Conservation (phyloP, 2,888 invertebrate species). For the Scelioninae gen. 2 region DNA sequence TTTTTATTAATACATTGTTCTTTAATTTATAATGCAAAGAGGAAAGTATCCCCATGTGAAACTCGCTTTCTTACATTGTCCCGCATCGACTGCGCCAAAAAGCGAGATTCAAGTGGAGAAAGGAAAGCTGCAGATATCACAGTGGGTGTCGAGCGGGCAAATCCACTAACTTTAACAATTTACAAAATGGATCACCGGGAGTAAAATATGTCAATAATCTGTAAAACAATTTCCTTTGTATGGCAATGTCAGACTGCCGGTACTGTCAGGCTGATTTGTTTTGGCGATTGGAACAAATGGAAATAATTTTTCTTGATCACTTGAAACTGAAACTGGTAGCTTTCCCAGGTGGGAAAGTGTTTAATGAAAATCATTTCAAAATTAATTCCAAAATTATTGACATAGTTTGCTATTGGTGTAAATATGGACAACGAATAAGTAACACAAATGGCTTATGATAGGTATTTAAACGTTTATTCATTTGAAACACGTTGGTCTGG, state of each 20-base stretch:
- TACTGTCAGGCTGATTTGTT: no score
- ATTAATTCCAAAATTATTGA: no score
- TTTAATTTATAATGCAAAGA: constrained; percentile 57
- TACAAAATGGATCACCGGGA: constrained; percentile 8
- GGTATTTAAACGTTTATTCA: neutral
- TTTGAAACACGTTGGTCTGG: neutral
- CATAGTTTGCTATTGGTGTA: no score
- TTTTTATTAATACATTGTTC: constrained; percentile 60
- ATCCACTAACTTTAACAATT: constrained; percentile 35
- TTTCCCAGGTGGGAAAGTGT: no score
- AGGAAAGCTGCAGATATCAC: constrained; percentile 55
- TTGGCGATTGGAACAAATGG: no score
- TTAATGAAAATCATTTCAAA: no score
- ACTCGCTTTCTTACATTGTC: constrained; percentile 32
- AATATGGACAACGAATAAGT: no score
- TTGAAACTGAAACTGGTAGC: no score
- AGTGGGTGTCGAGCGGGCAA: constrained; percentile 59
- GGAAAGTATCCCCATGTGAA: constrained; percentile 36
- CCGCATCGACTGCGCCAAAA: constrained; percentile 10
- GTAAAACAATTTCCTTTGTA: constrained; percentile 3
- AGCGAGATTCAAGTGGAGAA: constrained; percentile 32
- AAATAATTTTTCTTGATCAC: no score
- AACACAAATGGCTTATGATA: no score
- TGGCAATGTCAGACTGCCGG: no score
- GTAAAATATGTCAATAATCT: neutral